These are phyloP conservation scores for Platysternon megacephalum DNA, from an alignment of 2,113 vertebrate genomes.

Conservation along the genomic window DNA sequence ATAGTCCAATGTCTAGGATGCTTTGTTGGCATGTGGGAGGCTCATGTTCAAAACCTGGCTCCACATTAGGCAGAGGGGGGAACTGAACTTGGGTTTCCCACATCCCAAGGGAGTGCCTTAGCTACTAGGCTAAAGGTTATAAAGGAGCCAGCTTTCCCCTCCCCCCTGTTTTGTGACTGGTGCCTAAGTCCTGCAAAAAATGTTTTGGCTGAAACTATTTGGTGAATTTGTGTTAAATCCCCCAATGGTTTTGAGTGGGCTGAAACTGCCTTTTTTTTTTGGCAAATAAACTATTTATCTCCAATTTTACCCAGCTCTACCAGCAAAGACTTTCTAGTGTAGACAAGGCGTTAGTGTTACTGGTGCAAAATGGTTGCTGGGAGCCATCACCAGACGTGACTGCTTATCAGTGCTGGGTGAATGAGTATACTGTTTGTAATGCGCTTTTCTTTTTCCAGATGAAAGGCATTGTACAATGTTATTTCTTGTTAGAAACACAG, in stretches of 20 bases:
- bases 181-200: neutral
- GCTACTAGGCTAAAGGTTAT: neutral
- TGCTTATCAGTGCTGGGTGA: neutral
- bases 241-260: neutral
- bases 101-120: neutral
- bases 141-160: neutral
- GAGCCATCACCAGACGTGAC: rapidly evolving
- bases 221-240: neutral
- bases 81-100: neutral
- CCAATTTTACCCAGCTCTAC: neutral
- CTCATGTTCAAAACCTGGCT: neutral
- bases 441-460: neutral
- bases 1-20: neutral
- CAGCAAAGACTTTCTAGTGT: neutral
- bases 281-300: neutral
- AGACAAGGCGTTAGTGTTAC: neutral
- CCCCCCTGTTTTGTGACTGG: neutral
- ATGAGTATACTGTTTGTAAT: neutral
- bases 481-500: neutral
- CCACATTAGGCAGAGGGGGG: neutral
- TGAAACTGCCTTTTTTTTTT: neutral
- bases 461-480: neutral
- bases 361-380: neutral
- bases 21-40: neutral
- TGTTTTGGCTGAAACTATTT: neutral